Base-by-base conservation (phyloP, 2,113 vertebrate genomes). In the Myocastor coypus region DNA sequence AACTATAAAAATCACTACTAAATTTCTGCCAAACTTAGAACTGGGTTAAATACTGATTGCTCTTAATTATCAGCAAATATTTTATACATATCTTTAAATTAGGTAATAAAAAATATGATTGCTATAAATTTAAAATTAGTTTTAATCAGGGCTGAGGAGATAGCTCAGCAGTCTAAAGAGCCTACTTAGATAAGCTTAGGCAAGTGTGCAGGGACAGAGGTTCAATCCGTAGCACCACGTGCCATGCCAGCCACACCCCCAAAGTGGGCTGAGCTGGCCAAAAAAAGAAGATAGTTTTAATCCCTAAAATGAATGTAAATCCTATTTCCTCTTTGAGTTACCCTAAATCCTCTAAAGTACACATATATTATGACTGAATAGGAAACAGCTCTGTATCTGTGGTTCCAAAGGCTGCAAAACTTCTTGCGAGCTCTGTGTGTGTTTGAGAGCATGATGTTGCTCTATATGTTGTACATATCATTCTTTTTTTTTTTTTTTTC, bases 381-480 rank as follows among this genome's bases (percentile, higher is more conserved):
- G 16, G n/a, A 71, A 63, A 81, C 32, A 94, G 4, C 19, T 91
- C 57, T 94, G 34, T 82, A 50, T 77, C 71, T 50, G n/a, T 82
- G 14, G 57, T 83, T 82, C 32, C 42, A 83, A 92, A 26, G 40
- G 59, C 13, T 52, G 22, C 24, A 73, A 24, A 17, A 91, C 20
- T 87, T 64, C n/a, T 30, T 73, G 66, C 64, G 34, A 87, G 32
- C 78, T 95, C 40, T 68, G 82, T 46, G 50, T 78, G 59, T 59
- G 83, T 71, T 87, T 61, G 91, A 95, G 52, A 92, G 55, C 40
- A 95, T 37, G 94, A 91, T 87, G 93, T 93, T 90, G 52, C 9
- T 42, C 34, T 94, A 50, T 63, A 83, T 5, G 7, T 73, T 0
- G 55, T 28, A 57, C 30, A 68, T 42, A 96, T 32, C 92, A 26